phyloP scores from a whole-genome alignment of 2,113 vertebrate species.

The human region DNA sequence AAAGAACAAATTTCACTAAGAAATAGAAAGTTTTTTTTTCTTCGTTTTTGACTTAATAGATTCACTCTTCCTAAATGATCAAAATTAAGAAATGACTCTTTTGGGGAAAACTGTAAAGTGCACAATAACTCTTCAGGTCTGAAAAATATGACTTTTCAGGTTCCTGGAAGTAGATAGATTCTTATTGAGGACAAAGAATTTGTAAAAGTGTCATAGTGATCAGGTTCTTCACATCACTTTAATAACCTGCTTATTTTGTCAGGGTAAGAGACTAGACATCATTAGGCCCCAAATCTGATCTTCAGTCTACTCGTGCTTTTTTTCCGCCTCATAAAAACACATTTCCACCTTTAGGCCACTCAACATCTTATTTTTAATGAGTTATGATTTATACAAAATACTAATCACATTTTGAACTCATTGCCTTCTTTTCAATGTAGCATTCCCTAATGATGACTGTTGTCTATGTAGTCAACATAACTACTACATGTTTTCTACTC shows the following conservation, averaged over 20 bases:
- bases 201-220: neutral
- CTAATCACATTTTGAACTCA: neutral
- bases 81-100: neutral
- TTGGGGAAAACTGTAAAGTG: neutral
- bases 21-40: neutral
- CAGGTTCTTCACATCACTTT: neutral
- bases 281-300: neutral
- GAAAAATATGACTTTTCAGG: neutral
- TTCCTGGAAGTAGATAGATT: neutral
- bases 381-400: neutral
- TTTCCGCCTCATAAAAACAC: neutral
- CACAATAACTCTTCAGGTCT: neutral
- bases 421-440: neutral
- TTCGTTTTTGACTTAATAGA: neutral
- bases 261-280: neutral
- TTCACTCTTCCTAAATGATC: neutral
- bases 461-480: no score
- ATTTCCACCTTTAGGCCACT: neutral
- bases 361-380: constrained; percentile 26
- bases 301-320: neutral
- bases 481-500: neutral
- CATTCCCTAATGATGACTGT: neutral
- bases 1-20: neutral
- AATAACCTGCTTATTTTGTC: neutral
- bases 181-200: neutral